A percentile compares a stretch with the other conserved stretches of the same genome.
Evolutionary conservation across 2,888 invertebrate species (phyloP).

Genomic region (Chymomyza fuscimana): DNA sequence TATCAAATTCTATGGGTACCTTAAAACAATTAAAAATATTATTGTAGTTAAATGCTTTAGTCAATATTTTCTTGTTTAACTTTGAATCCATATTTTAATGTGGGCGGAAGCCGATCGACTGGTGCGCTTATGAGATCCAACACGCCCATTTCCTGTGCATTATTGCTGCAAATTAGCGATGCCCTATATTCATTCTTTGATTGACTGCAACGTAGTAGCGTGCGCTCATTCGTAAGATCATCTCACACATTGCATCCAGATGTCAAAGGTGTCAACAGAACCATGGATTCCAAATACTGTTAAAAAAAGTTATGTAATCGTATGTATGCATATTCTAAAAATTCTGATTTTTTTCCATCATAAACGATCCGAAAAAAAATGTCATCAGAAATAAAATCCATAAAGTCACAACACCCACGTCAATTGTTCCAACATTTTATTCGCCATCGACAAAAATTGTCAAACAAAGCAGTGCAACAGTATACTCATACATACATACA

Average conservation of each 20-base stretch:
- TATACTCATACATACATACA: too few relatives aligned
- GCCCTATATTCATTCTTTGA: background rate
- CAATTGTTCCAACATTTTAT: slow-evolving; percentile 4
- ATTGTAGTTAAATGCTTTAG: background rate
- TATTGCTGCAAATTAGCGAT: background rate
- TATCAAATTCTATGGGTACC: background rate
- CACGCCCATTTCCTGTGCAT: slow-evolving; percentile 62
- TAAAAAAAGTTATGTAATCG: too few relatives aligned
- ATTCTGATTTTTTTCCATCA: too few relatives aligned
- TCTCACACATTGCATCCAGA: background rate
- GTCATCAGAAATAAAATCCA: slow-evolving; percentile 17
- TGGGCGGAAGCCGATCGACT: slow-evolving; percentile 28
- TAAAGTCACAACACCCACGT: slow-evolving; percentile 26
- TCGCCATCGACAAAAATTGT: slow-evolving; percentile 21
- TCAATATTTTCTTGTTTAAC: background rate
- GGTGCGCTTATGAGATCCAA: slow-evolving; percentile 52
- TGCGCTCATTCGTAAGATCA: background rate
- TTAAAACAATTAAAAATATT: background rate
- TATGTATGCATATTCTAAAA: too few relatives aligned
- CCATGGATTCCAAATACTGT: background rate
- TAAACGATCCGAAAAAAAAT: slow-evolving; percentile 20
- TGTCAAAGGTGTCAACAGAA: background rate
- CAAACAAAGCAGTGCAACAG: slow-evolving; percentile 15
- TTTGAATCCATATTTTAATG: background rate
- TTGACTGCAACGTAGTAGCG: background rate